These are phyloP conservation scores for Actenoides hombroni DNA, from an alignment of 2,113 vertebrate species.

Conservation along the genomic window DNA sequence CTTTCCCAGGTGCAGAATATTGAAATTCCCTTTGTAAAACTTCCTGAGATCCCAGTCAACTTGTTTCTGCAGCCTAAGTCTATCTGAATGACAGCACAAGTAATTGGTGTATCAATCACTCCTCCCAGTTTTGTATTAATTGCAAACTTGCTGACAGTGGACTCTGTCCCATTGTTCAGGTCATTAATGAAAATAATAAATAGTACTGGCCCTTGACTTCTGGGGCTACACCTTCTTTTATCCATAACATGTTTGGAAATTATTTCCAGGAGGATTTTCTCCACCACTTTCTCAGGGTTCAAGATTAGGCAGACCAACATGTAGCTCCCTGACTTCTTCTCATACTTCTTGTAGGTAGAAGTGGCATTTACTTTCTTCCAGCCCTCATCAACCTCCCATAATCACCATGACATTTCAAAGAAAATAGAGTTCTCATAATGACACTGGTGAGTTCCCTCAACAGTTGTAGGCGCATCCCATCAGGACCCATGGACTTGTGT, in stretches of 20 bases:
- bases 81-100: not conserved
- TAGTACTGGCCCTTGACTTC: not conserved
- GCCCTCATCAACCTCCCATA: not conserved
- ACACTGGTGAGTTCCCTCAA: not conserved
- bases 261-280: not conserved
- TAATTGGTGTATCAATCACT: not conserved
- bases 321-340: not conserved
- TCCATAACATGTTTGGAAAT: not conserved
- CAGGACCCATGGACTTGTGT: not conserved
- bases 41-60: not conserved
- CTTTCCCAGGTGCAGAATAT: not conserved
- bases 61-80: not conserved
- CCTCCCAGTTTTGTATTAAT: not conserved
- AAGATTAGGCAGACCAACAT: not conserved
- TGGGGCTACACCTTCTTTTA: not conserved
- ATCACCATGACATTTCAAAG: not conserved
- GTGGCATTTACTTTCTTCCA: not conserved
- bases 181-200: not conserved
- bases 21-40: not conserved
- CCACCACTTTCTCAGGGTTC: not conserved
- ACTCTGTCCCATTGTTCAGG: not conserved
- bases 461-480: not conserved
- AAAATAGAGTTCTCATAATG: not conserved
- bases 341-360: not conserved
- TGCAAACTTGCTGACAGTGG: not conserved